Conservation (phyloP, 2,113 vertebrate species). For the zebrafish (Danio rerio) region DNA sequence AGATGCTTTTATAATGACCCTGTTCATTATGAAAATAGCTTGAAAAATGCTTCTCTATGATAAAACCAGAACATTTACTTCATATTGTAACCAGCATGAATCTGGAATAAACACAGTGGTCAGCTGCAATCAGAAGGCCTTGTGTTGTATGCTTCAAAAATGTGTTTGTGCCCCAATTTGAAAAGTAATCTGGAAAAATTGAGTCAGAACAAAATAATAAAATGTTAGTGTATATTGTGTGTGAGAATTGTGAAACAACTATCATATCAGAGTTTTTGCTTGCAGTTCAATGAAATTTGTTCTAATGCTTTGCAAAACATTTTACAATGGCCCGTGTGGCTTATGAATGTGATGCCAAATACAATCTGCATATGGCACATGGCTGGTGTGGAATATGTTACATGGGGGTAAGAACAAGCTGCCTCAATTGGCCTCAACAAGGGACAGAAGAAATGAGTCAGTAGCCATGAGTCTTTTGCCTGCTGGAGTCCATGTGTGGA, state of each 20-base stretch:
- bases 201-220: constrained; percentile 51
- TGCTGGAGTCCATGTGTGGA: constrained; percentile 39
- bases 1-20: neutral
- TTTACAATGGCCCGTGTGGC: neutral
- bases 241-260: constrained; percentile 8
- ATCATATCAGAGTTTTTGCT: neutral
- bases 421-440: constrained; percentile 26
- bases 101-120: constrained; percentile 50
- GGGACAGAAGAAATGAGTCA: constrained; percentile 48
- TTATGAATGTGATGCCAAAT: neutral
- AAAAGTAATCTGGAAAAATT: constrained; percentile 61
- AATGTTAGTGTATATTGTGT: constrained; percentile 24
- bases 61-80: constrained; percentile 38
- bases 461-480: constrained; percentile 16
- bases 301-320: neutral
- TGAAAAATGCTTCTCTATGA: constrained; percentile 34
- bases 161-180: constrained; percentile 4
- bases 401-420: constrained; percentile 19
- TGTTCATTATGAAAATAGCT: neutral
- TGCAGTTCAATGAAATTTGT: neutral
- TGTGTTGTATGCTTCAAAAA: constrained; percentile 40
- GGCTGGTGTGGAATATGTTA: neutral
- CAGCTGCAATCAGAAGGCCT: neutral
- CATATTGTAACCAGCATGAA: constrained; percentile 47
- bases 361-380: neutral